Conservation (phyloP, 2,113 vertebrate species). For the Tachuris rubrigastra region DNA sequence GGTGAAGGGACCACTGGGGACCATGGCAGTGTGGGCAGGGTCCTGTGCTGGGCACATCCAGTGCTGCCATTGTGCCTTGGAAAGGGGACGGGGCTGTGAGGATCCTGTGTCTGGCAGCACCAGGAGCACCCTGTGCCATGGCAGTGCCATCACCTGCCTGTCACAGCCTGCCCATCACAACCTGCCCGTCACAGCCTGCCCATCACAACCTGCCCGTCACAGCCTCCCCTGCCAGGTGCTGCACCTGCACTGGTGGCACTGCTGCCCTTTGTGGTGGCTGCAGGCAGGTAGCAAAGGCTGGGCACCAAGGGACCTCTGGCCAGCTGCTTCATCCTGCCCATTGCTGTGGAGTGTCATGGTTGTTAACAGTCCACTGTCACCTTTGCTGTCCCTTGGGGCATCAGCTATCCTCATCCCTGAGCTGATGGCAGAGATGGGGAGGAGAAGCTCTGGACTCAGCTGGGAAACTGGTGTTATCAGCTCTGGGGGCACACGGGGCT, state of each 20-base stretch:
- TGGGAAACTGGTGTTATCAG: background rate
- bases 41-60: background rate
- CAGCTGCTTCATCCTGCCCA: background rate
- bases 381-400: background rate
- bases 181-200: background rate
- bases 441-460: background rate
- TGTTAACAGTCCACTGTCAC: background rate
- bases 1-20: accelerated
- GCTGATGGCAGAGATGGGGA: background rate
- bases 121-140: accelerated
- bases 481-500: background rate
- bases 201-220: background rate
- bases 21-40: accelerated
- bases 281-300: background rate
- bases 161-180: background rate
- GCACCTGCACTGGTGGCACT: accelerated
- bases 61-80: accelerated
- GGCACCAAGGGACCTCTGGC: background rate
- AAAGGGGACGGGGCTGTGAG: background rate
- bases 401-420: accelerated
- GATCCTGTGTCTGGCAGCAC: background rate
- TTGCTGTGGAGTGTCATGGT: background rate
- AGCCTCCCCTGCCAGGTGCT: background rate
- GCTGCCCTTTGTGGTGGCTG: accelerated
- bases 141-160: accelerated